Base-by-base conservation (phyloP, 2,888 invertebrate genomes). In the Netelia melanura region DNA sequence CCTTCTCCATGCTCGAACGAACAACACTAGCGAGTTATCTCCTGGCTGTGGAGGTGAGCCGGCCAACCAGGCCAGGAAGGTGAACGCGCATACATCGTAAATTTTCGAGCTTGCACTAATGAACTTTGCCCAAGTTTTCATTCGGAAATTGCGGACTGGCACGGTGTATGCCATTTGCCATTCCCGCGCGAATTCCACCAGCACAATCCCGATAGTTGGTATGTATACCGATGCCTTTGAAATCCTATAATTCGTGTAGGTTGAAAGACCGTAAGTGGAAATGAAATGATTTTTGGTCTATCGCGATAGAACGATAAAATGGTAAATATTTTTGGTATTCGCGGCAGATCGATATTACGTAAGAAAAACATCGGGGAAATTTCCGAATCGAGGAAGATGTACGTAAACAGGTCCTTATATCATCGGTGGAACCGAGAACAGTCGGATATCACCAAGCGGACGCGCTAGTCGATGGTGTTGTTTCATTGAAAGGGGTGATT, bases 111-210 rank as follows among this genome's bases (percentile, higher is more conserved):
- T 79, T 38, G 48, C 58, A 14, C 70, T 75, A 83, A 79, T 75
- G 74, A 79, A 79, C 70, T 79, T 71, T 74, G 67, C 56, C 74
- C 75, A 64, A 80, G 54, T 79, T 75, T 83, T 83, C 70, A 83
- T 83, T 75, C 67, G 62, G 48, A 70, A 75, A 79, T 68, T 79
- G 79, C 68, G 75, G 68, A 52, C 38, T 65, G 56, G 44, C 23
- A 48, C 17, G 67, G 43, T 48, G 52, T 58, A 48, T 44, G 56
- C 77, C 44, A 52, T 71, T 58, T 61, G 38, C 71, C 3, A 48
- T 58, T 25, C 38, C 44, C 70, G n/a, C 11, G 21, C 23, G 56
- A 58, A 23, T 43, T 11, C 43, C 56, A 2, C 21, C 21, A 43
- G 9, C 48, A 48, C 48, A 48, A 48, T 48, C 14, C 2, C 11